Base-by-base conservation (phyloP, 2,888 invertebrate genomes). In the Itoplectis maculator region DNA sequence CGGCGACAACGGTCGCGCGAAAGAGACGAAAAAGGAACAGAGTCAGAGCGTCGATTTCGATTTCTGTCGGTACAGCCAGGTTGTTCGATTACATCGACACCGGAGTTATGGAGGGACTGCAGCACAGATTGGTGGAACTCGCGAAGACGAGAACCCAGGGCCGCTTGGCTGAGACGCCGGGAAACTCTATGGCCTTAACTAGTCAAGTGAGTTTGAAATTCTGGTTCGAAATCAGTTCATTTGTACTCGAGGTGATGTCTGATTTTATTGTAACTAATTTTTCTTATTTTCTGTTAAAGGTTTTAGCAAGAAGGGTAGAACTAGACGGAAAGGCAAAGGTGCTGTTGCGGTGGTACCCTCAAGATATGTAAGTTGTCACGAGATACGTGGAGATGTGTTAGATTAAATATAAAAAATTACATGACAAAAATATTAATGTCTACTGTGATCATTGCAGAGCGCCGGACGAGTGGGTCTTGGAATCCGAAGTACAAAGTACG, bases 51-150 rank as follows among this genome's bases (percentile, higher is more conserved):
- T 70, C 49, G 59, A 65, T 78, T n/a, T n/a, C n/a, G 80, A 82
- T 83, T 82, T 79, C 85, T 94, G 95, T 51, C 66, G 23, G 40
- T 20, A 23, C 94, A 98, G 98, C 98, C 86, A 96, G 98, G 88
- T 96, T 97, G 95, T 98, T 97, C 92, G 98, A 99, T 93, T 98
- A 97, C 94, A 97, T 98, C 93, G 99, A 99, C 94, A 94, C 96
- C 85, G 97, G 98, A 70, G 96, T 97, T 85, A 98, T 98, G 98
- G 98, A 98, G 93, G 96, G 97, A 0, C 94, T 99, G 54, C 96
- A 97, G 92, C 96, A 97, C 93, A 96, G 97, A 83, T 93, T 98
- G 87, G 93, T 96, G 74, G 94, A 93, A 81, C 92, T 95, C 88
- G 94, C 94, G 7, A 93, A 94, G 86, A 93, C 93, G 82, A 95